Evolutionary conservation across 2,888 invertebrate genomes (phyloP).

Genomic region (Agrochola macilenta): DNA sequence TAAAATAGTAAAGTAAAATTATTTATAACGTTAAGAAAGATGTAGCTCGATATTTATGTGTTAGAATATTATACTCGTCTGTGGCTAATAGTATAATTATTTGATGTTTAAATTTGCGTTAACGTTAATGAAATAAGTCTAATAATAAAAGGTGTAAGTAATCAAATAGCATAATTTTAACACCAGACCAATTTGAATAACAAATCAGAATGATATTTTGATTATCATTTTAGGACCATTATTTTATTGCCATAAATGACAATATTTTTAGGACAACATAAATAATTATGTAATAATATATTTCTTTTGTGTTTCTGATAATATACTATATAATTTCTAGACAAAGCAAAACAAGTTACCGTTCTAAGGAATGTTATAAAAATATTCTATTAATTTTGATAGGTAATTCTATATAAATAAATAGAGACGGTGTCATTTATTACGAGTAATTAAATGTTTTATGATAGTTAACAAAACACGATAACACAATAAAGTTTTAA

Average conservation of each 20-base stretch:
- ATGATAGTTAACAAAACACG: constrained; percentile 25
- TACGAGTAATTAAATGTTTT: constrained; percentile 12
- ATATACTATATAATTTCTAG: constrained; percentile 4
- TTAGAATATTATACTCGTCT: constrained; percentile 7
- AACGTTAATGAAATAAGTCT: neutral
- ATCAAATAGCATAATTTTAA: constrained; percentile 11
- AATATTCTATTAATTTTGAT: neutral
- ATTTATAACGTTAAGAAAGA: constrained; percentile 1
- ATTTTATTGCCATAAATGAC: constrained; percentile 9
- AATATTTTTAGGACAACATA: constrained; percentile 5
- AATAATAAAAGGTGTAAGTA: neutral
- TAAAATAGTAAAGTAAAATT: neutral
- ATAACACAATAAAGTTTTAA: constrained; percentile 9
- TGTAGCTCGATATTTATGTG: constrained; percentile 13
- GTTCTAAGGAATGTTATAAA: constrained; percentile 31
- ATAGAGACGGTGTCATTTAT: constrained; percentile 33
- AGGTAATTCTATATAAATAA: constrained; percentile 14
- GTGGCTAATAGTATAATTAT: constrained; percentile 7
- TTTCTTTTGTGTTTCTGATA: neutral
- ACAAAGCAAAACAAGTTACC: constrained; percentile 40
- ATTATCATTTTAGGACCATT: neutral
- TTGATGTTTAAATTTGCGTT: neutral
- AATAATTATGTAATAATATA: neutral
- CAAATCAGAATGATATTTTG: neutral
- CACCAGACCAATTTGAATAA: constrained; percentile 12